Evolutionary conservation across 37 sponge, comb jelly and placozoan species (phyloP), one percentile per base, ranked within the genome.

Genomic region (Bolinopsis microptera): DNA sequence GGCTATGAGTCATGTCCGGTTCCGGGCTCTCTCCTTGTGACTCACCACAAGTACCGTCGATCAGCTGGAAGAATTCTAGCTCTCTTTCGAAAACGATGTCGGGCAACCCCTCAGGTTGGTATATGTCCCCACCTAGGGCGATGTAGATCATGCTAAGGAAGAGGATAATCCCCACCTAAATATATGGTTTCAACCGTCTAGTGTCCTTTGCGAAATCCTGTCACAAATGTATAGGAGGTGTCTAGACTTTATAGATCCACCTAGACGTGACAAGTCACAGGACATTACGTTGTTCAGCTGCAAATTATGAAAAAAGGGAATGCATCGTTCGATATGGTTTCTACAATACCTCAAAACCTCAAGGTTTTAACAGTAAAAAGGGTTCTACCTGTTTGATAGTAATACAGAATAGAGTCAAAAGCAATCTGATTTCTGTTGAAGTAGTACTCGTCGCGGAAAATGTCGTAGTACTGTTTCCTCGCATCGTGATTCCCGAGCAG

Each of bases 371-470:
- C n/a, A n/a, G n/a, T n/a, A n/a, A n/a, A n/a, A n/a, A n/a, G n/a
- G n/a, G n/a, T n/a, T n/a, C 2, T 80, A 80, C 82, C 82, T 80
- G 82, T 32, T 34, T 80, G 82, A 33, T 80, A 80, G 82, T 23
- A 80, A 36, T 80, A 80, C 5, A 80, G 82, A 21, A 80, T 80
- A 34, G 82, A 28, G 82, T 80, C 82, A 22, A 80, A 80, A 21
- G 82, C 82, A 22, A 80, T 34, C 82, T 80, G 82, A 80, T 80
- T 80, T 31, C 82, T 32, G 82, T 80, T 80, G 82, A 80, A 80
- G 82, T 80, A 80, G 37, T 80, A 80, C 37, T 80, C 82, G 82
- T 35, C 82, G 0, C 82, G 36, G 3, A 34, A 35, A 21, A 21
- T 31, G 82, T 80, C 82, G 30, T 80, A 80, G 38, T 80, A 35